A percentile compares a stretch with the other conserved stretches of the same genome.
Conservation (phyloP, 2,797 vertebrate species). For the Phoxinus dragarum region DNA sequence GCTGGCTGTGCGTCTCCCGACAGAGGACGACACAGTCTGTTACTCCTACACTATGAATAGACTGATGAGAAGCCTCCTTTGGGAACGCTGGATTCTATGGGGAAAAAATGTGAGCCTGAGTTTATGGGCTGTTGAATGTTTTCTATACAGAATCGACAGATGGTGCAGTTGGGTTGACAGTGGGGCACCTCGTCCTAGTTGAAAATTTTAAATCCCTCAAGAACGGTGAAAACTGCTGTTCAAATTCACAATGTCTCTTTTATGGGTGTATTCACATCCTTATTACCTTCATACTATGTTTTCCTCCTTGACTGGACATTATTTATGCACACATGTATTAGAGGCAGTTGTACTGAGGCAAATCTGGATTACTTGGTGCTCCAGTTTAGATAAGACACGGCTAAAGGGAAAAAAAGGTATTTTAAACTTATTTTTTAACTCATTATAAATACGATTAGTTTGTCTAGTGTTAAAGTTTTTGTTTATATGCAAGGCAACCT, state of each 20-base stretch:
- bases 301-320: slow-evolving; percentile 21
- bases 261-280: not conserved
- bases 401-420: not conserved
- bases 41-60: slow-evolving; percentile 24
- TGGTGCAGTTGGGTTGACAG: slow-evolving; percentile 25
- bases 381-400: not conserved
- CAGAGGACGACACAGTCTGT: slow-evolving; percentile 23
- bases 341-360: not conserved
- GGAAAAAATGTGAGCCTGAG: not conserved
- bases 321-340: not conserved
- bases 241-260: slow-evolving; percentile 16
- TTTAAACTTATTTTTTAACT: not conserved
- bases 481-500: not conserved
- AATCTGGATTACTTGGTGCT: not conserved
- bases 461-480: not conserved
- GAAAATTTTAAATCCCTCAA: slow-evolving; percentile 11
- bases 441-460: not conserved
- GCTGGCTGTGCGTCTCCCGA: not conserved
- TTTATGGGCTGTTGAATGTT: slow-evolving; percentile 45
- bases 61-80: slow-evolving; percentile 26
- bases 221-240: slow-evolving; percentile 26
- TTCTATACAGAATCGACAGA: slow-evolving; percentile 28
- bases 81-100: not conserved
- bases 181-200: slow-evolving; percentile 17
- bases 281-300: slow-evolving; percentile 9